Conservation (phyloP, 2,888 invertebrate species). For the Brachyopa scutellaris region DNA sequence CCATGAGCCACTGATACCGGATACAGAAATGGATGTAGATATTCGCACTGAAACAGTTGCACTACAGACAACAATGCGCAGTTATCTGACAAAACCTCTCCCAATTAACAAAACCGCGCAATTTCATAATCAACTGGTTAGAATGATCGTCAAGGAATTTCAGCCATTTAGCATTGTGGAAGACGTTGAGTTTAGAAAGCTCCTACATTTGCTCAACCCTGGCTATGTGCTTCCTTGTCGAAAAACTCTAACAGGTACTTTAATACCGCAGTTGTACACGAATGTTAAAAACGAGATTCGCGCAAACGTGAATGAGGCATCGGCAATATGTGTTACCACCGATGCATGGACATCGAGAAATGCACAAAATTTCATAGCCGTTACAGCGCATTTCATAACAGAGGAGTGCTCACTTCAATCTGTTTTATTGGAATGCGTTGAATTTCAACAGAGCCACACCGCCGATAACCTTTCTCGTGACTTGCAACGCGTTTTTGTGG, state of each 20-base stretch:
- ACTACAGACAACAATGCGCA: too few species aligned
- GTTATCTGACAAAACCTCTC: too few species aligned
- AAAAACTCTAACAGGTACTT: slow-evolving; percentile 1
- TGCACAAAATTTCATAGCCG: slow-evolving; percentile 32
- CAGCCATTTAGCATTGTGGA: background rate
- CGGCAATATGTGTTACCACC: background rate
- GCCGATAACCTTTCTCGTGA: background rate
- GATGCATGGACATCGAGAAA: slow-evolving; percentile 24
- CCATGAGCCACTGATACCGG: too few species aligned
- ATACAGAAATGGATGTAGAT: too few species aligned
- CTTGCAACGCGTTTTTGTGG: background rate
- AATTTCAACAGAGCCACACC: too few species aligned
- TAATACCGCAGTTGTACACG: background rate
- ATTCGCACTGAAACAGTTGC: too few species aligned
- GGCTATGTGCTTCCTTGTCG: slow-evolving; percentile 13
- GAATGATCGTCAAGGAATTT: background rate
- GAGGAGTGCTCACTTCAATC: background rate
- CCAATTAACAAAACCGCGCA: too few species aligned
- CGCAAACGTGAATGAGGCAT: background rate
- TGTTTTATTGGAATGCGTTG: too few species aligned
- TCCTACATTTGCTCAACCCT: slow-evolving; percentile 15
- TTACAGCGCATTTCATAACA: slow-evolving; percentile 50
- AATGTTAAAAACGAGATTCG: background rate
- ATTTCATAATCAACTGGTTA: too few species aligned
- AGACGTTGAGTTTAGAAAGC: slow-evolving; percentile 22